These are phyloP conservation scores for Hypothenemus hampei DNA, from an alignment of 1,140 invertebrate genomes.

Conservation along the genomic window DNA sequence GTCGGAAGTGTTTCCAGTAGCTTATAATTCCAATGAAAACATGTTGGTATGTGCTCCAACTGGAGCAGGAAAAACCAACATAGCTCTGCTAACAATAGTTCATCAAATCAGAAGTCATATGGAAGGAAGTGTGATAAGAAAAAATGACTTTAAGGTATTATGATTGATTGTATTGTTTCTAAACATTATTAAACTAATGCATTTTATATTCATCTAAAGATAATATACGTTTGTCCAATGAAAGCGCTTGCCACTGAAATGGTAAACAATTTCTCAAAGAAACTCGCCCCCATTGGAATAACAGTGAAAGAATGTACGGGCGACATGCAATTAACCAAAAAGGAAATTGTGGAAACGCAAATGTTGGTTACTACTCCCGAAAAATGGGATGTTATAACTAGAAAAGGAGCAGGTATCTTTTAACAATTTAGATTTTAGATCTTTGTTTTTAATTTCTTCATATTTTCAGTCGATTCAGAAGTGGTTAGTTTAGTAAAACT, in stretches of 20 bases:
- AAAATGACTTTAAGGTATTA: constrained; percentile 87
- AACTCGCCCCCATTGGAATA: constrained; percentile 71
- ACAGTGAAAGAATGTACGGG: constrained; percentile 91
- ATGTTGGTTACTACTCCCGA: constrained; percentile 99
- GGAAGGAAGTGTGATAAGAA: constrained; percentile 71
- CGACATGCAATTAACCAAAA: constrained; percentile 95
- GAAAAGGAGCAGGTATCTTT: constrained; percentile 60
- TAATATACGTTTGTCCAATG: constrained; percentile 99
- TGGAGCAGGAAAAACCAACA: constrained; percentile 97
- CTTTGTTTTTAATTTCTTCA: neutral
- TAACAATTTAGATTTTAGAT: neutral
- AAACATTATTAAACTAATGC: constrained; percentile 10
- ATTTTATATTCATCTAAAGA: constrained; percentile 51
- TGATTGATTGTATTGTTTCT: neutral
- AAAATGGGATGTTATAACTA: constrained; percentile 99
- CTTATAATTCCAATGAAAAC: constrained; percentile 96
- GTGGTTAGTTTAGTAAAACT: constrained; percentile 87
- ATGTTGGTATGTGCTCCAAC: constrained; percentile 94
- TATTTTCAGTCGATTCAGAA: constrained; percentile 77
- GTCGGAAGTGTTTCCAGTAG: constrained; percentile 90
- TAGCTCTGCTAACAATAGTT: constrained; percentile 89
- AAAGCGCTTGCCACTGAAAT: constrained; percentile 98
- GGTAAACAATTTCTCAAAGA: constrained; percentile 88
- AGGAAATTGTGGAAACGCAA: constrained; percentile 92
- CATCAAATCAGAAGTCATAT: constrained; percentile 87